Conservation (phyloP, 2,888 invertebrate species). For the Tridacna crocea region DNA sequence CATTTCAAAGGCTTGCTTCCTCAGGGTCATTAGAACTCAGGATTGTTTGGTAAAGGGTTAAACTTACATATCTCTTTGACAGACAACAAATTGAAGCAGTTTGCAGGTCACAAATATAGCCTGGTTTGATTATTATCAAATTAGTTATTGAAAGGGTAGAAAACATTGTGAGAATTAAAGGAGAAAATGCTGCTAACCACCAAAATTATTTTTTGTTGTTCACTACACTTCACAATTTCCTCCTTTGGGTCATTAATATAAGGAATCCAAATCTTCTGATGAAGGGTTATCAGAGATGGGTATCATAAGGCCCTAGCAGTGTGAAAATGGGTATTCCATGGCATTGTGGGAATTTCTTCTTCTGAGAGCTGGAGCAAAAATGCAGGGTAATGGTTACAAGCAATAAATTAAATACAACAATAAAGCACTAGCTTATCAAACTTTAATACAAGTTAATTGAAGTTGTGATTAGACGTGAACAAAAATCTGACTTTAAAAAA, state of each 20-base stretch:
- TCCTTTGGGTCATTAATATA: not conserved
- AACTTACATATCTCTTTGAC: too few species aligned
- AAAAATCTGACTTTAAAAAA: not conserved
- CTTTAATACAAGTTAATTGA: not conserved
- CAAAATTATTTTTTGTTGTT: too few species aligned
- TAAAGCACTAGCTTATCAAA: not conserved
- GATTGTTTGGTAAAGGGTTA: too few species aligned
- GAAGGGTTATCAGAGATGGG: not conserved
- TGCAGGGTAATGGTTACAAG: not conserved
- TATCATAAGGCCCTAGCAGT: not conserved
- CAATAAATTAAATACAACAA: conserved; percentile 2
- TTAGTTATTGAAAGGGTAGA: too few species aligned
- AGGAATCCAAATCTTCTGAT: not conserved
- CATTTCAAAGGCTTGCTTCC: too few species aligned
- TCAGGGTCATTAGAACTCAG: too few species aligned
- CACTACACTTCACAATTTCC: not conserved
- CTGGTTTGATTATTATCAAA: too few species aligned
- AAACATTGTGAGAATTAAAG: too few species aligned
- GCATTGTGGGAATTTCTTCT: not conserved
- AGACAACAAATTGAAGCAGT: too few species aligned
- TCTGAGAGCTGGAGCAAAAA: not conserved
- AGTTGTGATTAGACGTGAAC: not conserved
- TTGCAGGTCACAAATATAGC: too few species aligned
- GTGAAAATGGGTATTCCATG: not conserved
- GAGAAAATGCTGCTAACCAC: too few species aligned